phyloP scores from a whole-genome alignment of 2,888 invertebrate genomes.

The Odiellus spinosus region DNA sequence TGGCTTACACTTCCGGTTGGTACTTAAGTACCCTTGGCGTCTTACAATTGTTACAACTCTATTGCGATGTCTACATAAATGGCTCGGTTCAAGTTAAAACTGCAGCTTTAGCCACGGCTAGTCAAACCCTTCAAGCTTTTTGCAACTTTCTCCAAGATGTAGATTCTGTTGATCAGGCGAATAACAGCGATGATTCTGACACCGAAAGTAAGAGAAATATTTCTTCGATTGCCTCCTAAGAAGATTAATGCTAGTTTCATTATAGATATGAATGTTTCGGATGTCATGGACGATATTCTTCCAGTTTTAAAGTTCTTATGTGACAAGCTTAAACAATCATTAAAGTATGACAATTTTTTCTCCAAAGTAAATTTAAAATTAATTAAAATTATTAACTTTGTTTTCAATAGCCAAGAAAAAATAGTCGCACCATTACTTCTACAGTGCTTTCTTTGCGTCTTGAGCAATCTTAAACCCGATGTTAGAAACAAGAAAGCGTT shows the following conservation, averaged over 20 bases:
- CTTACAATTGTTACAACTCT: slow-evolving; percentile 67
- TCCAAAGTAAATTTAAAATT: no score
- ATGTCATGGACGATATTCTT: background rate
- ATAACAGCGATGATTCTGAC: background rate
- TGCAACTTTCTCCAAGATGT: slow-evolving; percentile 49
- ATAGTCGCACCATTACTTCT: slow-evolving; percentile 57
- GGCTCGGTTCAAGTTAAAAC: slow-evolving; percentile 66
- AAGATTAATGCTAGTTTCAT: no score
- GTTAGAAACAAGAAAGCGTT: slow-evolving; percentile 20
- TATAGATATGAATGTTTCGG: background rate
- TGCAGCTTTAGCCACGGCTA: slow-evolving; percentile 75
- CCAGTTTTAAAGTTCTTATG: slow-evolving; percentile 78
- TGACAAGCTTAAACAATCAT: slow-evolving; percentile 50
- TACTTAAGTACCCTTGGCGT: slow-evolving; percentile 76
- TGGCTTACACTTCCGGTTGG: slow-evolving; percentile 74
- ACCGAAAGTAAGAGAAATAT: background rate
- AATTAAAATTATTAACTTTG: no score
- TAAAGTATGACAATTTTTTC: no score
- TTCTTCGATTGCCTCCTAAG: no score
- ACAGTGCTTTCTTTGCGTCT: slow-evolving; percentile 69
- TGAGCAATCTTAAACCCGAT: slow-evolving; percentile 39
- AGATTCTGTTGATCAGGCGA: slow-evolving; percentile 30
- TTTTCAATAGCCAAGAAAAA: slow-evolving; percentile 45
- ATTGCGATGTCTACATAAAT: slow-evolving; percentile 62
- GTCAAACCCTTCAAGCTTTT: slow-evolving; percentile 71